phyloP scores from a whole-genome alignment of 2,797 vertebrate genomes.

The Columba guinea region DNA sequence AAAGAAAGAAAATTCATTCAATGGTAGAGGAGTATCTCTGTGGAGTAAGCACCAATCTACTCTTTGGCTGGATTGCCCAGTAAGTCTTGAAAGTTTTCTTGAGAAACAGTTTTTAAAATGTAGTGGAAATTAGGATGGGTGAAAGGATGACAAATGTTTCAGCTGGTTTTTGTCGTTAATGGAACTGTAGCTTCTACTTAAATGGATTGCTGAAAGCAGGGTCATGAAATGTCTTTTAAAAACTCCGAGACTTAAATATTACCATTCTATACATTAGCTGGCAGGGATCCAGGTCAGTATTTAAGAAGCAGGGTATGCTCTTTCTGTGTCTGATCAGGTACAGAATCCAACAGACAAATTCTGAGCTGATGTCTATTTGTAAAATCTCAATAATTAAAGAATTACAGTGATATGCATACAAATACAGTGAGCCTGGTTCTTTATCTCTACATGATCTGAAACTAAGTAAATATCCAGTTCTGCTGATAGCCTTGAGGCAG shows the following conservation, averaged over 20 bases:
- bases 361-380: background rate
- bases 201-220: background rate
- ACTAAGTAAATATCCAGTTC: background rate
- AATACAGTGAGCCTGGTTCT: background rate
- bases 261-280: background rate
- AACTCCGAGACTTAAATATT: background rate
- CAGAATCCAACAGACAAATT: background rate
- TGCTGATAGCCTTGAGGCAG: background rate
- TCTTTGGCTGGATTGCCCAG: background rate
- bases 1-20: background rate
- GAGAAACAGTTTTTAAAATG: background rate
- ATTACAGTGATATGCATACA: accelerated
- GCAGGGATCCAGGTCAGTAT: background rate
- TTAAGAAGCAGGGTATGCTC: background rate
- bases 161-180: background rate
- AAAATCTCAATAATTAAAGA: background rate
- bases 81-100: background rate
- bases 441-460: background rate
- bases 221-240: background rate
- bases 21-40: background rate
- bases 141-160: background rate
- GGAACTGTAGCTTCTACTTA: background rate
- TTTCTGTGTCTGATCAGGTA: background rate
- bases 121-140: background rate
- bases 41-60: background rate